A percentile compares a stretch with the other conserved stretches of the same genome.
Evolutionary conservation across 2,888 invertebrate species (phyloP).

Genomic region (Troilus luridus): DNA sequence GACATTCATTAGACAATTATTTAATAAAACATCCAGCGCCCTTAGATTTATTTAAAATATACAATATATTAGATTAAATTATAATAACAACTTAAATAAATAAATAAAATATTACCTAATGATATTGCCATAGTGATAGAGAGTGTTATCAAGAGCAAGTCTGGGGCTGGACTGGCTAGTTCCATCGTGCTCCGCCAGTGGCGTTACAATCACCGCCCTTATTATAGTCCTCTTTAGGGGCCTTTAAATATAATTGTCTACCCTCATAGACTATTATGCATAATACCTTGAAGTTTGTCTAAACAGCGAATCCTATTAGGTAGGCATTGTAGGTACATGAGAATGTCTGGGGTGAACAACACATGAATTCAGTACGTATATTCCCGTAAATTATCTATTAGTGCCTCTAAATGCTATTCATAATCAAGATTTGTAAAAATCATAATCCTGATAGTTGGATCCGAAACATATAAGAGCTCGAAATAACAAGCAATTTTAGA

Average conservation of each 20-base stretch:
- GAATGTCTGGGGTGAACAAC: neutral
- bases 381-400: too few relatives aligned
- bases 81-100: neutral
- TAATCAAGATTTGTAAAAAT: too few relatives aligned
- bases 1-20: neutral
- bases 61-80: neutral
- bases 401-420: too few relatives aligned
- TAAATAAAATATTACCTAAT: constrained; percentile 22
- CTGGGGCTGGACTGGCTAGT: constrained; percentile 13
- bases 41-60: neutral
- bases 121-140: constrained; percentile 6
- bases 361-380: too few relatives aligned
- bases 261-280: neutral
- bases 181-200: neutral
- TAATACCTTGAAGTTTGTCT: neutral
- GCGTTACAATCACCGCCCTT: neutral
- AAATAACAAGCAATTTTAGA: too few relatives aligned
- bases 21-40: neutral
- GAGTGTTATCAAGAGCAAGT: neutral
- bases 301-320: neutral
- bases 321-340: neutral
- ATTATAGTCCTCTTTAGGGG: neutral
- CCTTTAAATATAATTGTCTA: neutral
- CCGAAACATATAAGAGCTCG: too few relatives aligned
- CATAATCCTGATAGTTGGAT: too few relatives aligned